A percentile compares a stretch with the other conserved stretches of the same genome.
Evolutionary conservation across 2,888 invertebrate species (phyloP).

Genomic region (Carcina quercana): DNA sequence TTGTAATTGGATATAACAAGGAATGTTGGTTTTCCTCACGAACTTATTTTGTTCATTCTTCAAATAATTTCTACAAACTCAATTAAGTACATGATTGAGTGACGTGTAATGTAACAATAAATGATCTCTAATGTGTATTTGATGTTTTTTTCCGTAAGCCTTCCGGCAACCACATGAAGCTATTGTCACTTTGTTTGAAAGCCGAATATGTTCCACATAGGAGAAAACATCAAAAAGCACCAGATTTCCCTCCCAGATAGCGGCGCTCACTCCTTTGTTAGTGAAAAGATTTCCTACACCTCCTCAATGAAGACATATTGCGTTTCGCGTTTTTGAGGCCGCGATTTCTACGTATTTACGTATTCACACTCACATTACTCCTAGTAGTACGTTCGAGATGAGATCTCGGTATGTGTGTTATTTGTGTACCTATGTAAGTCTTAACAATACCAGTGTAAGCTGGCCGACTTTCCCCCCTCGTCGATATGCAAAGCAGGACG

Average conservation of each 20-base stretch:
- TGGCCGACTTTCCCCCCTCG: slow-evolving; percentile 37
- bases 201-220: too few relatives aligned
- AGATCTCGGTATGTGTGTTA: slow-evolving; percentile 54
- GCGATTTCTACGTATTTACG: slow-evolving; percentile 71
- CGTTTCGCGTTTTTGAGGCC: slow-evolving; percentile 73
- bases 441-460: slow-evolving; percentile 51
- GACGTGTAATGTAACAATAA: too few relatives aligned
- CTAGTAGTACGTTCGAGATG: slow-evolving; percentile 64
- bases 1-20: too few relatives aligned
- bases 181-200: too few relatives aligned
- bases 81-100: too few relatives aligned
- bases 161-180: too few relatives aligned
- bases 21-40: too few relatives aligned
- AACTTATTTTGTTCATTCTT: too few relatives aligned
- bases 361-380: slow-evolving; percentile 72
- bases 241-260: slow-evolving; percentile 53
- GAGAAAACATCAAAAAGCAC: slow-evolving; percentile 46
- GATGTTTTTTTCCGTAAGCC: too few relatives aligned
- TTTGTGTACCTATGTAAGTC: slow-evolving; percentile 47
- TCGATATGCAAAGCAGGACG: slow-evolving; percentile 44
- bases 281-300: slow-evolving; percentile 63
- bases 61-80: too few relatives aligned
- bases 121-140: too few relatives aligned
- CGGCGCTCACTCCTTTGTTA: slow-evolving; percentile 54
- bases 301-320: slow-evolving; percentile 69